Base-by-base conservation (phyloP, 2,888 invertebrate genomes). In the Dasysyrphus albostriatus region DNA sequence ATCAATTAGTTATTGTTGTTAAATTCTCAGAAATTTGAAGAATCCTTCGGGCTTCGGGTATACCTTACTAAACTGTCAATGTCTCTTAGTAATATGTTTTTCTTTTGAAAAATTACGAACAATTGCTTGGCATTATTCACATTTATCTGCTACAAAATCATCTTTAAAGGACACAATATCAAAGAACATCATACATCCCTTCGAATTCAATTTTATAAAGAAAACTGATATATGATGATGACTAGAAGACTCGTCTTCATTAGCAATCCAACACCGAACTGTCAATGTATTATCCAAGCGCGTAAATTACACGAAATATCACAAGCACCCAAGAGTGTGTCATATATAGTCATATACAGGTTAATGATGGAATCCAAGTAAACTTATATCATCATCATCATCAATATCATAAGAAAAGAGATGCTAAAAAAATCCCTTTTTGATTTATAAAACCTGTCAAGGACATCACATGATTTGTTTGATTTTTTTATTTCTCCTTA, bases 361-460 rank as follows among this genome's bases (percentile, higher is more conserved):
- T 37, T 69, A 12, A 42, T 54, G n/a, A 34, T 49, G 34, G 34
- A 67, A 67, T 49, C 39, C 12, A 12, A 16, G 29, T 54, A n/a
- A 54, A 65, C 47, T 65, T 65, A 32, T 16, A 44, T 44, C 63
- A 44, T 42, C 56, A 42, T 70, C 77, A 69, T 8, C 24, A 5
- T 47, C 42, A 44, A 6, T n/a, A 44, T 6, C 16, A 16, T 47
- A 9, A n/a, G 5, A 34, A 9, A 37, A 58, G 10, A 58, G 5
- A 12, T 5, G 16, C 19, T 39, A 29, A 49, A 2, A 70, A 24
- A 72, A 34, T 65, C 67, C 24, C 32, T 16, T 12, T 58, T 74
- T 74, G 78, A 78, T 83, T 83, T 79, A 80, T 80, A 59, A 75
- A 80, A 76, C 70, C 84, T 80, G 84, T 80, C 80, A 84, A 76